A percentile compares a stretch with the other conserved stretches of the same genome.
Evolutionary conservation across 2,888 invertebrate genomes (phyloP).

Genomic region (Yponomeuta cagnagella): DNA sequence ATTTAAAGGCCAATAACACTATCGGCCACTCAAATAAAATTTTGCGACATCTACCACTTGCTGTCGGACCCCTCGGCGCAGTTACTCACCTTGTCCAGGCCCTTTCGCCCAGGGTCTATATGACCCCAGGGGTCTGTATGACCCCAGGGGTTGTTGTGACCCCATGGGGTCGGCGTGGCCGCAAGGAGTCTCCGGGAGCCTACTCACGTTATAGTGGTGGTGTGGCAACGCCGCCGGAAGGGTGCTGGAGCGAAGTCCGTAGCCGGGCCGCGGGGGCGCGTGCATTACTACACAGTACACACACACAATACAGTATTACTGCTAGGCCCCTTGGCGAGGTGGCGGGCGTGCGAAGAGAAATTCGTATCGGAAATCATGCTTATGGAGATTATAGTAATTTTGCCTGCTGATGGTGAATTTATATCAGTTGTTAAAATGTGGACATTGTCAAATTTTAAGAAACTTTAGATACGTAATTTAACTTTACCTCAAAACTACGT

Average conservation of each 20-base stretch:
- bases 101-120: neutral
- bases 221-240: slow-evolving; percentile 76
- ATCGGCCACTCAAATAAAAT: too few species aligned
- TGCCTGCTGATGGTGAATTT: too few species aligned
- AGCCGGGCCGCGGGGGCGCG: slow-evolving; percentile 86
- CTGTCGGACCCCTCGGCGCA: too few species aligned
- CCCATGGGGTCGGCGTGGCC: neutral
- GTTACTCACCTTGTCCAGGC: neutral
- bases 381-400: too few species aligned
- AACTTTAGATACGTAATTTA: too few species aligned
- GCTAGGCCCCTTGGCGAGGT: neutral
- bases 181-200: neutral
- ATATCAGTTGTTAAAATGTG: too few species aligned
- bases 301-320: slow-evolving; percentile 11
- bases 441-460: too few species aligned
- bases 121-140: neutral
- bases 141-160: neutral
- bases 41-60: too few species aligned
- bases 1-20: too few species aligned
- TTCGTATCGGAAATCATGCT: too few species aligned
- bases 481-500: too few species aligned
- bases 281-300: slow-evolving; percentile 58
- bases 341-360: neutral
- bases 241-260: slow-evolving; percentile 83
- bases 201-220: slow-evolving; percentile 53